Conservation (phyloP, 2,888 invertebrate genomes). For the Agriopis marginaria region DNA sequence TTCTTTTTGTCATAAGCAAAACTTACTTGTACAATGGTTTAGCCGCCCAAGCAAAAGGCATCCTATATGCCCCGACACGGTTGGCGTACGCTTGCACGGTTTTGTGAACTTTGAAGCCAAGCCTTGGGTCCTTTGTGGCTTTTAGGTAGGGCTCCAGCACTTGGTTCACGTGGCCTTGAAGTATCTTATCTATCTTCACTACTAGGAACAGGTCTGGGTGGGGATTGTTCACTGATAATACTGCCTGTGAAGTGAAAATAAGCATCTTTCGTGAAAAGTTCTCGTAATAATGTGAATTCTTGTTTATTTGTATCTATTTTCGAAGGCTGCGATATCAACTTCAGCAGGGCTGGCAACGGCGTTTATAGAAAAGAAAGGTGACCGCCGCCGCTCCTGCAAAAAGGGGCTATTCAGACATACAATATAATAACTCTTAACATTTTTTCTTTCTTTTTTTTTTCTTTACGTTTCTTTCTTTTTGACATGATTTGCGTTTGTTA, state of each 20-base stretch:
- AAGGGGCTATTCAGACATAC: too few relatives aligned
- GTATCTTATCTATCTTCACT: slow-evolving; percentile 96
- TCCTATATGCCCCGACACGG: slow-evolving; percentile 95
- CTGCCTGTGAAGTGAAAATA: slow-evolving; percentile 86
- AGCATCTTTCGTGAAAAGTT: neutral
- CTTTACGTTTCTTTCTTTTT: too few relatives aligned
- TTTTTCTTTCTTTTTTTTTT: too few relatives aligned
- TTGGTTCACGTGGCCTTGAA: slow-evolving; percentile 95
- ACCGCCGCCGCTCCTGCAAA: too few relatives aligned
- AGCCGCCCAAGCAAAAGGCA: slow-evolving; percentile 99
- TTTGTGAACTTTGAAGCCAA: slow-evolving; percentile 93
- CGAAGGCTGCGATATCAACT: too few relatives aligned
- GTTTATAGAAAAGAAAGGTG: too few relatives aligned
- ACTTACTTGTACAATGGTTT: slow-evolving; percentile 90
- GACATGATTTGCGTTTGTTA: too few relatives aligned
- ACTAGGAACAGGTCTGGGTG: slow-evolving; percentile 97
- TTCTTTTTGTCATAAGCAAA: neutral
- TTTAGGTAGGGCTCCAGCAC: slow-evolving; percentile 95
- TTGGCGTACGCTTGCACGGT: slow-evolving; percentile 92
- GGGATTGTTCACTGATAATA: slow-evolving; percentile 95
- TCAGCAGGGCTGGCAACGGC: too few relatives aligned
- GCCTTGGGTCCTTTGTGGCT: slow-evolving; percentile 91
- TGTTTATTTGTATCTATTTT: too few relatives aligned
- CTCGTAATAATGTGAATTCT: too few relatives aligned
- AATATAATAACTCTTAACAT: too few relatives aligned